Conservation (phyloP, 2,113 vertebrate species). For the Rhineura floridana region DNA sequence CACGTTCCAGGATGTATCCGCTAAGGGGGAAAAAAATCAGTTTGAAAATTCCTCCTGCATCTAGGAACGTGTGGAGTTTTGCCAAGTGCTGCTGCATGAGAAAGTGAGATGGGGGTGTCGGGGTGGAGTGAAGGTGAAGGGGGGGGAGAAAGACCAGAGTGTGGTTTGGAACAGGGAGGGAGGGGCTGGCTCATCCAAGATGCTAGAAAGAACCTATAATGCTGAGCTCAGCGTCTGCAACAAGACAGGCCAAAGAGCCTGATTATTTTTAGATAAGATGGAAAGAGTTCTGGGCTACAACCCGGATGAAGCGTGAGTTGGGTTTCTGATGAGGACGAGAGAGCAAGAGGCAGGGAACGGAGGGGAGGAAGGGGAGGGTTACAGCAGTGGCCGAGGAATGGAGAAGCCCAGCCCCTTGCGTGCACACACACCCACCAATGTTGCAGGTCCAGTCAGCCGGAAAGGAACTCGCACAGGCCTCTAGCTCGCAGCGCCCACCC, state of each 20-base stretch:
- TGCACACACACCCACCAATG: too few relatives aligned
- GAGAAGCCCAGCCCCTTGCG: neutral
- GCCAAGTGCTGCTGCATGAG: conserved; percentile 7
- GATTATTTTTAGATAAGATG: conserved; percentile 68
- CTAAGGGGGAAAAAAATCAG: too few relatives aligned
- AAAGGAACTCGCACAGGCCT: neutral
- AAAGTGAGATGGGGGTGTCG: neutral
- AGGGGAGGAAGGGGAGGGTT: neutral
- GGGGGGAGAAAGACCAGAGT: neutral
- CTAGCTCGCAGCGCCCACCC: neutral
- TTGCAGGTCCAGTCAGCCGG: neutral
- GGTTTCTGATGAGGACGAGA: conserved; percentile 16
- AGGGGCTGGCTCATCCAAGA: conserved; percentile 24
- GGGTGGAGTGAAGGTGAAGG: neutral
- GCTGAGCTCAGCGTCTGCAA: conserved; percentile 73
- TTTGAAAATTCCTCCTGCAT: neutral
- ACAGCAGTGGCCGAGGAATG: neutral
- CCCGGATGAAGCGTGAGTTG: neutral
- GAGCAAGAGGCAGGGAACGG: neutral
- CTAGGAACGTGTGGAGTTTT: neutral
- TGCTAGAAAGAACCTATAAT: conserved; percentile 27
- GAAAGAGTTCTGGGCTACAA: conserved; percentile 13
- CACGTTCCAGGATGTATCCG: too few relatives aligned
- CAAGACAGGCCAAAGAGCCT: conserved; percentile 16
- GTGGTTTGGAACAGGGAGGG: neutral